phyloP scores from a whole-genome alignment of 2,888 invertebrate genomes.

The Tethea ocularis region DNA sequence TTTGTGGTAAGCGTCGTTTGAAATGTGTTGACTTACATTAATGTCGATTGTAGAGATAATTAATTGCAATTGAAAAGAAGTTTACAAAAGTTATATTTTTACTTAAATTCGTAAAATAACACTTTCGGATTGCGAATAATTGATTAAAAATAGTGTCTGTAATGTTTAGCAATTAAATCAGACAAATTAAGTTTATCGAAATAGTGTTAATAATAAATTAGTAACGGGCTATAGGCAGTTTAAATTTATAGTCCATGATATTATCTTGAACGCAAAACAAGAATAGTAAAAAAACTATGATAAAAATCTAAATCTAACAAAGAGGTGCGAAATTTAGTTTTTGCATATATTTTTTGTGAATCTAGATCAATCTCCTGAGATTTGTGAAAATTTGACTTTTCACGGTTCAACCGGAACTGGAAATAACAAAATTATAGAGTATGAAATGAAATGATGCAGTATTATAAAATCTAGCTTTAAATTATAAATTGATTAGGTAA shows the following conservation, averaged over 20 bases:
- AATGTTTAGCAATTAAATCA: background rate
- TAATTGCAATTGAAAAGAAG: background rate
- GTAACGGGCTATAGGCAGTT: background rate
- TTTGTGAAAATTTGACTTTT: background rate
- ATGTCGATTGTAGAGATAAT: background rate
- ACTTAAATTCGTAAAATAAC: background rate
- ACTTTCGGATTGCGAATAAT: background rate
- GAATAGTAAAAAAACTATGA: background rate
- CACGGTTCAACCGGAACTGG: background rate
- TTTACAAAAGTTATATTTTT: background rate
- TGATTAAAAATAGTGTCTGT: background rate
- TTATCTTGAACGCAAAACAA: background rate
- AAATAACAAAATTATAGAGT: background rate
- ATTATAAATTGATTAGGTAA: background rate
- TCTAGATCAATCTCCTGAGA: background rate
- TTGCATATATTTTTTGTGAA: background rate
- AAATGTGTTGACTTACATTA: background rate
- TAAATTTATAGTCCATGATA: background rate
- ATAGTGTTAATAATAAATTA: background rate
- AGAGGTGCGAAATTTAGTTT: background rate
- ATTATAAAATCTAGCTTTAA: background rate
- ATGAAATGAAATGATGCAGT: background rate
- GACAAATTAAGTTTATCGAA: conserved; percentile 1
- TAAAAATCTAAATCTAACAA: background rate
- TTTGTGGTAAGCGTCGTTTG: background rate